Base-by-base conservation (phyloP, 2,797 vertebrate species). In the Sparidentex hasta region DNA sequence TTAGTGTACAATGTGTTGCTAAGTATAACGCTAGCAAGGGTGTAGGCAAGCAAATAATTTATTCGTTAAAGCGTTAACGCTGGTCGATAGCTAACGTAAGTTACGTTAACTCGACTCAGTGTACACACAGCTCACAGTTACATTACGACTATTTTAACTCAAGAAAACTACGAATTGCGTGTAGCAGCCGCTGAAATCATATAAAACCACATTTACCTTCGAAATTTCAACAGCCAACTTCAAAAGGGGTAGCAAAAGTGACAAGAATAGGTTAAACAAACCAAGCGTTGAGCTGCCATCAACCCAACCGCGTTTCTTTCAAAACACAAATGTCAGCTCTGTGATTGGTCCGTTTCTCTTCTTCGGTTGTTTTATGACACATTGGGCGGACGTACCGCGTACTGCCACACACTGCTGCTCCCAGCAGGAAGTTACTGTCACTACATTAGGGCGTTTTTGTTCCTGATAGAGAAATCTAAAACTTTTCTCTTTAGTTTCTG, bases 231-330 rank as follows among this genome's bases (percentile, higher is more conserved):
- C 21, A 27, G 9, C 1, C 1, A 63, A 21, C 7, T 62, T 65
- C 13, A 43, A 50, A 16, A 20, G 58, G 17, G 0, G 44, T 18
- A 44, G 11, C 0, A 11, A 70, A 41, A 11, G 7, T 20, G 3
- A n/a, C 0, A 4, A 68, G 3, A n/a, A 46, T 0, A 1, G 20
- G 1, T 18, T 57, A 80, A 91, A 83, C 50, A 71, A 67, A 65
- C 29, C 9, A 21, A 11, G 20, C n/a, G 20, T 7, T 20, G 3
- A 21, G 6, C 8, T 38, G 50, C 67, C 65, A 21, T 73, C 76
- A 81, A 88, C 89, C 93, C 76, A 81, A 87, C 89, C 93, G 94
- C 94, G 84, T 89, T 76, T 78, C 29, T 43, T 95, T 95, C 93
- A 94, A 95, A 94, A 88, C 82, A 83, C 59, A 83, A 87, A 70